A percentile compares a stretch with the other conserved stretches of the same genome.
Evolutionary conservation across 2,888 invertebrate genomes (phyloP).

Genomic region (Clanis bilineata): DNA sequence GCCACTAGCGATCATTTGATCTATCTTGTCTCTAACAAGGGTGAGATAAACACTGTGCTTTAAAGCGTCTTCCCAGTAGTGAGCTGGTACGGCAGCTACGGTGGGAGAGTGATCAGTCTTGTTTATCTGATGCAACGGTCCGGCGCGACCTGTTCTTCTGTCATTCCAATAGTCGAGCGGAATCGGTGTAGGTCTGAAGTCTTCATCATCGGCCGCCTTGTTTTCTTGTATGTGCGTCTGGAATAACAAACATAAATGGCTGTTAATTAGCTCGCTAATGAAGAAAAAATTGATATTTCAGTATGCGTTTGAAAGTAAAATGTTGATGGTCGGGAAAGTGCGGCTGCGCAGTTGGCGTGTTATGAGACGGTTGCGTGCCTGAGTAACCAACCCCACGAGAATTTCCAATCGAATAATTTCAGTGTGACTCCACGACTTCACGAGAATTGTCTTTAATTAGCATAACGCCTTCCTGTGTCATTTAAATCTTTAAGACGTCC

Average conservation of each 20-base stretch:
- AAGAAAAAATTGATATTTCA: constrained; percentile 55
- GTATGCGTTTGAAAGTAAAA: constrained; percentile 80
- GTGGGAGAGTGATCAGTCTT: constrained; percentile 43
- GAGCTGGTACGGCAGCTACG: constrained; percentile 57
- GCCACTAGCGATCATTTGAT: constrained; percentile 70
- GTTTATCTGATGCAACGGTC: constrained; percentile 52
- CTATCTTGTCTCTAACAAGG: constrained; percentile 81
- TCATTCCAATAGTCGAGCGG: constrained; percentile 65
- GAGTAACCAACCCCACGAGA: constrained; percentile 49
- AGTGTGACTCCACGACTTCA: constrained; percentile 39
- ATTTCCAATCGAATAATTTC: constrained; percentile 69
- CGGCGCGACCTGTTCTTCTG: constrained; percentile 39
- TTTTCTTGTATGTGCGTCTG: constrained; percentile 61
- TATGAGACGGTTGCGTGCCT: constrained; percentile 56
- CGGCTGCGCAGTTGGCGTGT: constrained; percentile 52
- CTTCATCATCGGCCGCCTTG: constrained; percentile 48
- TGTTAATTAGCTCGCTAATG: constrained; percentile 30
- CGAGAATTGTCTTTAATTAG: neutral
- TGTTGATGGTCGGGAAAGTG: constrained; percentile 69
- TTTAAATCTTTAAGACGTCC: neutral
- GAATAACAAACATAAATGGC: constrained; percentile 34
- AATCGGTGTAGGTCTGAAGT: constrained; percentile 71
- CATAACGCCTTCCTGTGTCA: constrained; percentile 10
- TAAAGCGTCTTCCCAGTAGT: constrained; percentile 86
- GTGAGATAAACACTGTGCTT: constrained; percentile 86